These are phyloP conservation scores for Apomyelois bistriatella DNA, from an alignment of 2,888 invertebrate species.

Conservation along the genomic window DNA sequence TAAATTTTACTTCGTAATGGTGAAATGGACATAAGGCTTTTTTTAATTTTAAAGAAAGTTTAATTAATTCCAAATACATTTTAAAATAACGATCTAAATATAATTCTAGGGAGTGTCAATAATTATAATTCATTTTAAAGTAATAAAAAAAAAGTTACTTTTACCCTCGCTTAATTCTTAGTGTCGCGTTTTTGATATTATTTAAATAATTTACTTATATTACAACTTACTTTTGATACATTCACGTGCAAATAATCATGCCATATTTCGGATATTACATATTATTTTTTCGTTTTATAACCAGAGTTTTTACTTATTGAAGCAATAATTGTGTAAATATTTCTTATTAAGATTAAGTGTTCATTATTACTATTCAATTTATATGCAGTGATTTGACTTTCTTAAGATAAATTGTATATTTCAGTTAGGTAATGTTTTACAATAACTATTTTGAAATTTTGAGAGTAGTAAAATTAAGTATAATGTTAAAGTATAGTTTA, in stretches of 20 bases:
- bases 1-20: too few species aligned
- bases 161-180: too few species aligned
- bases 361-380: background rate
- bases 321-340: conserved; percentile 5
- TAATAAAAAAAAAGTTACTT: too few species aligned
- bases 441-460: background rate
- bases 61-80: too few species aligned
- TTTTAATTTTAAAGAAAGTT: too few species aligned
- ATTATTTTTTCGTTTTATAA: background rate
- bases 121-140: too few species aligned
- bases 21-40: too few species aligned
- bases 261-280: conserved; percentile 2
- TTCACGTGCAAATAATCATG: background rate
- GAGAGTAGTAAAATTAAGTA: background rate
- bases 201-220: too few species aligned
- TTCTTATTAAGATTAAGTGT: conserved; percentile 3
- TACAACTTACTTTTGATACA: too few species aligned
- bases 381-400: conserved; percentile 6
- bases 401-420: background rate
- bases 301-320: background rate
- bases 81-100: too few species aligned
- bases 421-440: background rate
- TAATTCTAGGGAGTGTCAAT: too few species aligned
- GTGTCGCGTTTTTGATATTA: too few species aligned
- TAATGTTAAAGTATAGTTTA: conserved; percentile 11